Evolutionary conservation across 2,797 vertebrate species (phyloP).

Genomic region (Coilia nasus): DNA sequence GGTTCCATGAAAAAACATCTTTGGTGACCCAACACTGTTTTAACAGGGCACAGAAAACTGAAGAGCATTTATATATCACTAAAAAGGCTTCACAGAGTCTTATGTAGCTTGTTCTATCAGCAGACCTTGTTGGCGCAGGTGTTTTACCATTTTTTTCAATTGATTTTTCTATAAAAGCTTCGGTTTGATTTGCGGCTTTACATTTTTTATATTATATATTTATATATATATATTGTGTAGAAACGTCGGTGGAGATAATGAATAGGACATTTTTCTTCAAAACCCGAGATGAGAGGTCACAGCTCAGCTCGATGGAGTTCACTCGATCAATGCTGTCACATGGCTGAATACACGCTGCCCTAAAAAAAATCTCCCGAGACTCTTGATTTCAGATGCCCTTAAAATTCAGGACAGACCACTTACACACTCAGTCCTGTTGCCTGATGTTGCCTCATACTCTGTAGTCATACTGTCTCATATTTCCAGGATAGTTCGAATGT

Average conservation of each 20-base stretch:
- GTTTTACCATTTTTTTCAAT: neutral
- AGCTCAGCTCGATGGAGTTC: neutral
- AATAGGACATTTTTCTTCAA: neutral
- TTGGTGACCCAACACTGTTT: neutral
- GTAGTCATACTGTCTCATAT: neutral
- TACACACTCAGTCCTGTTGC: neutral
- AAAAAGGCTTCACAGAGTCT: neutral
- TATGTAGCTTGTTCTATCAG: neutral
- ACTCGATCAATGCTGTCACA: neutral
- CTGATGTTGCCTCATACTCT: neutral
- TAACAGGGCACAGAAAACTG: neutral
- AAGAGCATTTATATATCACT: neutral
- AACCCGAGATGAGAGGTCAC: neutral
- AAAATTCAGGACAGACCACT: slow-evolving; percentile 3
- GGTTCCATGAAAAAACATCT: neutral
- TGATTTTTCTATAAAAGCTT: neutral
- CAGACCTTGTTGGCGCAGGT: neutral
- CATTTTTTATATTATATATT: neutral
- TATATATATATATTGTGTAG: no score
- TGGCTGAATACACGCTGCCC: neutral
- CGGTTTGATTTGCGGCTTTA: neutral
- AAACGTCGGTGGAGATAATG: neutral
- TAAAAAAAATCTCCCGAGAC: neutral
- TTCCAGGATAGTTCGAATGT: neutral
- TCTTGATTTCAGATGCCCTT: neutral